Evolutionary conservation across 2,113 vertebrate genomes (phyloP), one percentile per base, ranked within the genome.

Genomic region (Pedionomus torquatus): DNA sequence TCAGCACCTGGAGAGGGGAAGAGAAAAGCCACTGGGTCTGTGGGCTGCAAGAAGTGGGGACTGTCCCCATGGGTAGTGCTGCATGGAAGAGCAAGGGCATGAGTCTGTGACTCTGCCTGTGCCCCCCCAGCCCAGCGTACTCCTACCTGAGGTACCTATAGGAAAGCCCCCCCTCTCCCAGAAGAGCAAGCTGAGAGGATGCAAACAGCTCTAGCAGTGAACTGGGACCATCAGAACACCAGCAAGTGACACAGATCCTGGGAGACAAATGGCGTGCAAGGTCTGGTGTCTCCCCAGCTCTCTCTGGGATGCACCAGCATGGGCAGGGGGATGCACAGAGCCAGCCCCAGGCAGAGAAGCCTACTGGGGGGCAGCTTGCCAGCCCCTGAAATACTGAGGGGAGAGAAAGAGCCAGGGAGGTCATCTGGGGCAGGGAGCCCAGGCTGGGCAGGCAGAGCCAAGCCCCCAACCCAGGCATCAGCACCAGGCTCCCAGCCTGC

Each of bases 1-100:
- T 77, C 1, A 1, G 89, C 74, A 86, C 95, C 96, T 96, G 78
- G 30, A 87, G 82, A 91, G 69, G 61, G 7, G 17, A 91, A 93
- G 33, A 65, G 68, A 64, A 54, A 51, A 90, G 63, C 31, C 0
- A 0, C 35, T 72, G 52, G 12, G 37, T 55, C 48, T 78, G 49
- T 0, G 0, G 37, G 26, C 51, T 39, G 43, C 35, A 37, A 77
- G 30, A 14, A 0, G 13, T 10, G 17, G 58, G 20, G 19, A 33
- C n/a, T 7, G 1, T 48, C 19, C 65, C 57, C 61, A 17, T 44
- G 43, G 43, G 43, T 58, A 30, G 23, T 8, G 14, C 33, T 66
- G 72, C 52, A n/a, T 0, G 0, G 21, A 24, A 2, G 2, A 80
- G n/a, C n/a, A 69, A n/a, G 43, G 60, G 19, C 58, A 35, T 18